phyloP scores from a whole-genome alignment of 2,113 vertebrate species.

The Malurus melanocephalus region DNA sequence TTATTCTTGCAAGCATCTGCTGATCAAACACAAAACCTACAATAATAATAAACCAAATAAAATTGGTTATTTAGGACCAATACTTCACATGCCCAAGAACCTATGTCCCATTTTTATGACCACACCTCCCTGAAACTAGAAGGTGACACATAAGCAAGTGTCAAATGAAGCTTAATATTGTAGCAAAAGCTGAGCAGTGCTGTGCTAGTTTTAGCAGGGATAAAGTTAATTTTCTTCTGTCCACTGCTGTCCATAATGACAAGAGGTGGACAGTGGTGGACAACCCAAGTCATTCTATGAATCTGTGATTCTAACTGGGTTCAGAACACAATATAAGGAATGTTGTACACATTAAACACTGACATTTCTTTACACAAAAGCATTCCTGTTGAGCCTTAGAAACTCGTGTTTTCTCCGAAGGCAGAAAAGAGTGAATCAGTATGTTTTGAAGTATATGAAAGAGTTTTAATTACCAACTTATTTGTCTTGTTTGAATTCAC shows the following conservation, averaged over 20 bases:
- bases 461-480: conserved; percentile 14
- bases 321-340: neutral
- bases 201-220: neutral
- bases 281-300: neutral
- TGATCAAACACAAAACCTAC: neutral
- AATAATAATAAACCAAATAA: too few species aligned
- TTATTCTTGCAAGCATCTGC: neutral
- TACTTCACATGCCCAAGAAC: neutral
- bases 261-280: neutral
- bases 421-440: neutral
- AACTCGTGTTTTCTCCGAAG: neutral
- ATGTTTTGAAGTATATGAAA: neutral
- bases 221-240: neutral
- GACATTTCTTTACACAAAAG: neutral
- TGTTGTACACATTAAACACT: neutral
- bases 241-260: neutral
- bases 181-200: neutral
- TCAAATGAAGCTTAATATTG: neutral
- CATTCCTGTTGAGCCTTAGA: neutral
- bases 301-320: neutral
- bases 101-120: neutral
- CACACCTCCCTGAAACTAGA: neutral
- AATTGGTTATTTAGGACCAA: neutral
- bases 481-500: conserved; percentile 14
- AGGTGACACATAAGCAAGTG: neutral